Conservation (phyloP, 2,888 invertebrate genomes). For the Eupithecia subumbrata region DNA sequence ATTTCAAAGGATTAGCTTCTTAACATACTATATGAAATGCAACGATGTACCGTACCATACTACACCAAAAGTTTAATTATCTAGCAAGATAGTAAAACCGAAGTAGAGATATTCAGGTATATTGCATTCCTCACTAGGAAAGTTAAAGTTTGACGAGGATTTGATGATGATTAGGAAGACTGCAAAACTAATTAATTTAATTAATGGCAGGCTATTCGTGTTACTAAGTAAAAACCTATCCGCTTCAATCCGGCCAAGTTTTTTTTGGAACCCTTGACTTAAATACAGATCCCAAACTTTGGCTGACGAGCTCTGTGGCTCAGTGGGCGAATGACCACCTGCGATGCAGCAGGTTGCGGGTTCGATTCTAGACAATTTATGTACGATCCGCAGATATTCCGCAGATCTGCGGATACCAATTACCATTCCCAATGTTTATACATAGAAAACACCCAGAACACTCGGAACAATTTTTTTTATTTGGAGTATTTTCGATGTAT, state of each 20-base stretch:
- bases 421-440: too few species aligned
- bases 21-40: neutral
- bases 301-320: neutral
- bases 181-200: neutral
- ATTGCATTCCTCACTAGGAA: neutral
- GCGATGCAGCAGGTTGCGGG: neutral
- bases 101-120: neutral
- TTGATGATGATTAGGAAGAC: constrained; percentile 2
- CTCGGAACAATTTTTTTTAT: too few species aligned
- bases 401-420: too few species aligned
- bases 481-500: too few species aligned
- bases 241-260: neutral
- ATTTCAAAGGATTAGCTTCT: neutral
- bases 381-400: too few species aligned
- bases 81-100: neutral
- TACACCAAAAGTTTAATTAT: constrained; percentile 2
- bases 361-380: too few species aligned
- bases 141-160: constrained; percentile 1
- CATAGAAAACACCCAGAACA: too few species aligned
- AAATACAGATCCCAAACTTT: neutral
- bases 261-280: neutral
- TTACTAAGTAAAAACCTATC: neutral
- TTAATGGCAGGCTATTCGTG: neutral
- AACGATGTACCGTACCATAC: neutral
- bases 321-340: neutral